Percentiles rank a stretch among this genome's conserved stretches.
Evolutionary conservation across 2,797 vertebrate species (phyloP).

Genomic region (Pseudocheirus occidentalis): DNA sequence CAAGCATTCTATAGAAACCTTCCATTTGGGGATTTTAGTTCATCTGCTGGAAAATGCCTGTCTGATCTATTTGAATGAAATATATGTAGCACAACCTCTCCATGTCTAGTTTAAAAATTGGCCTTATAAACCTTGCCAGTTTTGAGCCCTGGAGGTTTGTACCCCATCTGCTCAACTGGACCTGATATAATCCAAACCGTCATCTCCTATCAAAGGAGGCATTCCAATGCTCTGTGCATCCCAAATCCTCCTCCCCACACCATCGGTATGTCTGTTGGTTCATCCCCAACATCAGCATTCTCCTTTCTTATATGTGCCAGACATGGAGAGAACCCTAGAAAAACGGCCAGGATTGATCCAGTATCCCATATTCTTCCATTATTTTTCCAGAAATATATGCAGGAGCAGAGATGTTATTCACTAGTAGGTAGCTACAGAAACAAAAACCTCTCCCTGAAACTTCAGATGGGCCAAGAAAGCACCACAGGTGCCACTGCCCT

Average conservation of each 20-base stretch:
- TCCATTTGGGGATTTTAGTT: slow-evolving; percentile 14
- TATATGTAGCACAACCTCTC: neutral
- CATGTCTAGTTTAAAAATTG: neutral
- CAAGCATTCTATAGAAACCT: neutral
- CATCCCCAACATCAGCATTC: neutral
- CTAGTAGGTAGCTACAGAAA: neutral
- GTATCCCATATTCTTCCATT: neutral
- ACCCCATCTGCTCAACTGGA: neutral
- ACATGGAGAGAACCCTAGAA: neutral
- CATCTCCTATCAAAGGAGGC: slow-evolving; percentile 14
- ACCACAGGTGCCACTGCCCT: neutral
- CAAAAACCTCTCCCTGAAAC: neutral
- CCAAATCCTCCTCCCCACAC: neutral
- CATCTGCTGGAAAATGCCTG: slow-evolving; percentile 3
- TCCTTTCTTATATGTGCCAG: neutral
- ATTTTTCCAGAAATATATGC: neutral
- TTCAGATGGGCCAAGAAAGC: neutral
- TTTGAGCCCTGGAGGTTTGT: neutral
- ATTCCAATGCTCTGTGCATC: slow-evolving; percentile 15
- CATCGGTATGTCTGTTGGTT: neutral
- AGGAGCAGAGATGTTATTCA: neutral
- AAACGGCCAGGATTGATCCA: neutral
- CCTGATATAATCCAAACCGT: neutral
- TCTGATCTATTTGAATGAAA: neutral
- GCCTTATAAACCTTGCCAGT: neutral